phyloP scores from a whole-genome alignment of 2,888 invertebrate genomes.

The Tricholauxania praeusta region DNA sequence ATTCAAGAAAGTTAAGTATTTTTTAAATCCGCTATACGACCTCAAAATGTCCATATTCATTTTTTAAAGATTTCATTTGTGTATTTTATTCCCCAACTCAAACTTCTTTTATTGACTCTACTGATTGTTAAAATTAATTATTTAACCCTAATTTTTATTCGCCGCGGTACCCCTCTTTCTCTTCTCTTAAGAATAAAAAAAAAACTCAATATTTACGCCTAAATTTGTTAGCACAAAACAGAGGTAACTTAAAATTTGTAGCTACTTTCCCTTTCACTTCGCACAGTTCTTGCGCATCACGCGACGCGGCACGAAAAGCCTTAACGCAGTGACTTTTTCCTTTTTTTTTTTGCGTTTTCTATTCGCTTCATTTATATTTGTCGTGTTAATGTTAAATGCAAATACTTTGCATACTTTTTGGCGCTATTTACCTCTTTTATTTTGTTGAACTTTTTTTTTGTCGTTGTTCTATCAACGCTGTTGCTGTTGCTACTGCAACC shows the following conservation, averaged over 20 bases:
- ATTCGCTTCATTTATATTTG: slow-evolving; percentile 58
- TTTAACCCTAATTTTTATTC: slow-evolving; percentile 49
- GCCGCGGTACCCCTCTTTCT: neutral
- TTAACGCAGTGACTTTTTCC: neutral
- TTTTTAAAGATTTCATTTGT: no score
- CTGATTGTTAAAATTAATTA: slow-evolving; percentile 65
- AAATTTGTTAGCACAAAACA: slow-evolving; percentile 64
- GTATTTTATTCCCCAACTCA: neutral
- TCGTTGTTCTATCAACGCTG: slow-evolving; percentile 35
- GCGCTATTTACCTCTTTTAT: slow-evolving; percentile 54
- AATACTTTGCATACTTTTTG: slow-evolving; percentile 65
- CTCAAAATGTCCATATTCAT: no score
- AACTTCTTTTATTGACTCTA: slow-evolving; percentile 59
- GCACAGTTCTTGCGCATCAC: neutral
- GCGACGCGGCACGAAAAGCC: neutral
- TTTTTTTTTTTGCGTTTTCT: slow-evolving; percentile 33
- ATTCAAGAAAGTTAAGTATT: no score
- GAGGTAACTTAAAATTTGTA: slow-evolving; percentile 29
- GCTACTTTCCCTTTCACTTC: slow-evolving; percentile 10
- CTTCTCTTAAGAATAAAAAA: slow-evolving; percentile 48
- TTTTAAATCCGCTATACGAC: no score
- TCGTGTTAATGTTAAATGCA: slow-evolving; percentile 60
- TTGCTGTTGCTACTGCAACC: slow-evolving; percentile 47
- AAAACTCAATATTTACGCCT: slow-evolving; percentile 56
- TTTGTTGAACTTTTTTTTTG: slow-evolving; percentile 32